Evolutionary conservation across 2,113 vertebrate genomes (phyloP), one percentile per base, ranked within the genome.

Genomic region (Grantiella picta): DNA sequence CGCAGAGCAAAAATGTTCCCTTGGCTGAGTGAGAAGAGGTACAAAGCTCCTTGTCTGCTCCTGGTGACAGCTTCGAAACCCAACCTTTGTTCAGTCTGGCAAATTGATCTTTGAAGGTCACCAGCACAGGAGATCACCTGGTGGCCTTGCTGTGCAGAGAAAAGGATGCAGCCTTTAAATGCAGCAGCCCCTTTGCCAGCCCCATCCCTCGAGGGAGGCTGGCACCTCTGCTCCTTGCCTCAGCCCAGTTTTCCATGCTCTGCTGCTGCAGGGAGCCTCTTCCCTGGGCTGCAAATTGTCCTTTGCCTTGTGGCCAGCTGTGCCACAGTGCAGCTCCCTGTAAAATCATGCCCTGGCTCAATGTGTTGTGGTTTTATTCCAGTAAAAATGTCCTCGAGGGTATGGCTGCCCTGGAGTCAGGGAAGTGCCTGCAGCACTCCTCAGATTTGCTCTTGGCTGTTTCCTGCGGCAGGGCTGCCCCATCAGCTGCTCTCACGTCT

Each of bases 221-320:
- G 78, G 15, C 31, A 56, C 33, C 68, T 61, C 76, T 75, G 40
- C 27, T 80, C 79, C 83, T 69, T 14, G 13, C n/a, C 69, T 92
- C 53, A 87, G 68, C 56, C 52, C 1, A 15, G 21, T 31, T 75
- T 38, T 9, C 71, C 47, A 7, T 0, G 4, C 53, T 73, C 53
- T 0, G 7, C 45, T 38, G 4, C 35, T 63, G 22, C 61, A 2
- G 2, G 0, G 0, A 7, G 22, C 33, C 45, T 29, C 5, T 53
- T 69, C 40, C 54, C 87, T 53, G 60, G 49, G 84, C 92, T 86
- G 77, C 21, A 16, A 5, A 71, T 71, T 11, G n/a, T 44, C 77
- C 72, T 69, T 85, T 2, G 10, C 85, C 80, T 72, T 49, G 53
- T 4, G 1, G 65, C 73, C 89, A 73, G 71, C 72, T 91, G 68